These are phyloP conservation scores for Drosophila triauraria DNA, from an alignment of 1,140 invertebrate genomes.

Conservation along the genomic window DNA sequence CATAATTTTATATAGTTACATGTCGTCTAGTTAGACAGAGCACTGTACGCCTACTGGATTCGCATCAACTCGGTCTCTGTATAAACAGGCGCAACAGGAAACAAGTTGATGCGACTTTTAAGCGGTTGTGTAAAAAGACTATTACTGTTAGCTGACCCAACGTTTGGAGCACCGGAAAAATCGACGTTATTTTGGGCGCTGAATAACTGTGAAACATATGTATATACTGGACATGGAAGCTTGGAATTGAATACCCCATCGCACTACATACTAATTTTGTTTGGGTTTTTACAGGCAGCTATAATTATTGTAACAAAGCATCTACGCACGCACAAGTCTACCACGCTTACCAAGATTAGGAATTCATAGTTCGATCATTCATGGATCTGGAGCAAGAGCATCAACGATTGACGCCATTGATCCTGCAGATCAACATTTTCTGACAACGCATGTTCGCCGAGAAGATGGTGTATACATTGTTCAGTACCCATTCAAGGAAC, in stretches of 20 bases:
- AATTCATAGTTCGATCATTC: not conserved
- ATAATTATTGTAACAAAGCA: not conserved
- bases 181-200: not conserved
- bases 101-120: too few relatives aligned
- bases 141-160: too few relatives aligned
- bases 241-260: not conserved
- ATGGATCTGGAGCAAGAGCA: not conserved
- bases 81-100: too few relatives aligned
- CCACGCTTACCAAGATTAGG: not conserved
- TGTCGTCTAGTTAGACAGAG: too few relatives aligned
- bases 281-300: slow-evolving; percentile 2
- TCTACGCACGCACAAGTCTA: not conserved
- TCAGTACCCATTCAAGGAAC: not conserved
- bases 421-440: not conserved
- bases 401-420: too few relatives aligned
- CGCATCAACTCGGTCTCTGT: too few relatives aligned
- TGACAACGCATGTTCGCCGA: not conserved
- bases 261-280: slow-evolving; percentile 4
- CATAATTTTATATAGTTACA: too few relatives aligned
- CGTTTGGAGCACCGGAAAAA: not conserved
- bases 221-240: not conserved
- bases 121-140: too few relatives aligned
- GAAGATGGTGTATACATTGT: not conserved
- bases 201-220: not conserved
- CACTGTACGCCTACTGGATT: too few relatives aligned